Conservation (phyloP, 2,888 invertebrate genomes). For the Muschampia plurimacula region DNA sequence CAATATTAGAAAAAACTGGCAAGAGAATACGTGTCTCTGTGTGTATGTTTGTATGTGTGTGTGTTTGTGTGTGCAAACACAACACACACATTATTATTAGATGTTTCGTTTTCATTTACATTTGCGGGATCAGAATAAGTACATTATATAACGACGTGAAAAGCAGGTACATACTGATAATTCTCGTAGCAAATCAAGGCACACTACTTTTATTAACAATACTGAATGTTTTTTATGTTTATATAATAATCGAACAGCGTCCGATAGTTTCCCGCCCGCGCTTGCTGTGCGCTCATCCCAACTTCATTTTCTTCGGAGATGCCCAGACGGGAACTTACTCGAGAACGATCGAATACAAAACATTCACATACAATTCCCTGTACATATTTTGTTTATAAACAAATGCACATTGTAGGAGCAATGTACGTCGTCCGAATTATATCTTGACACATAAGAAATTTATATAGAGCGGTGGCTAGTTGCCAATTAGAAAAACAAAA, state of each 20-base stretch:
- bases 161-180: too few species aligned
- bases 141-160: too few species aligned
- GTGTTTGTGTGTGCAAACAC: too few species aligned
- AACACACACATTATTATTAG: too few species aligned
- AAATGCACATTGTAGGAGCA: slow-evolving; percentile 10
- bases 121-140: too few species aligned
- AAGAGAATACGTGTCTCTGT: too few species aligned
- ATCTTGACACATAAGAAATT: not conserved
- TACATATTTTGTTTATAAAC: slow-evolving; percentile 22
- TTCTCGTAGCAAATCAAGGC: too few species aligned
- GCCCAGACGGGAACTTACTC: slow-evolving; percentile 3
- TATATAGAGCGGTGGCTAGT: slow-evolving; percentile 4
- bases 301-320: slow-evolving; percentile 18
- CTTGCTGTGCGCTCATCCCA: slow-evolving; percentile 7
- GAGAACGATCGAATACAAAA: slow-evolving; percentile 17
- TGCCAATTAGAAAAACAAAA: slow-evolving; percentile 13
- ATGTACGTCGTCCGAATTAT: slow-evolving; percentile 18
- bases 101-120: too few species aligned
- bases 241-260: not conserved
- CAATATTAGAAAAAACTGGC: too few species aligned
- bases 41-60: too few species aligned
- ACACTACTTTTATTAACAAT: too few species aligned
- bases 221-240: too few species aligned
- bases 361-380: slow-evolving; percentile 23
- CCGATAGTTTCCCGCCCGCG: not conserved